These are phyloP conservation scores for Lagopus leucura DNA, from an alignment of 2,113 vertebrate genomes.

Conservation along the genomic window DNA sequence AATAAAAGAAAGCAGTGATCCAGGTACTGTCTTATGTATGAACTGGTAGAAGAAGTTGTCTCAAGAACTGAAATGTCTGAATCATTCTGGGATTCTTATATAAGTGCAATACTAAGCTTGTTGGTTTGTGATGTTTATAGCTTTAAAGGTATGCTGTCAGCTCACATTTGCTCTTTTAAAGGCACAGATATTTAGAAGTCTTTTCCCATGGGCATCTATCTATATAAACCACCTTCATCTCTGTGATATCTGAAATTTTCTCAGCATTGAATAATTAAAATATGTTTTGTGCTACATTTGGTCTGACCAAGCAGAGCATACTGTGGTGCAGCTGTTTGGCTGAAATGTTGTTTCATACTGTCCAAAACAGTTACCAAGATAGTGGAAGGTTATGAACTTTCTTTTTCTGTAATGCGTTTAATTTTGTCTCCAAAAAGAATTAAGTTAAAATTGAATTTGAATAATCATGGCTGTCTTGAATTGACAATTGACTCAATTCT, in stretches of 20 bases:
- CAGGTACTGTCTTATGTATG: neutral
- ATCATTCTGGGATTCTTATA: neutral
- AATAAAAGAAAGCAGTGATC: neutral
- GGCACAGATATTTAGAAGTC: neutral
- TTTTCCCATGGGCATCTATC: neutral
- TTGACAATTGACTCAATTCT: neutral
- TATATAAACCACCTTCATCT: neutral
- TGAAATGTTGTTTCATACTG: neutral
- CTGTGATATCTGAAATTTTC: slow-evolving; percentile 22
- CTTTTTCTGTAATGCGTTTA: neutral
- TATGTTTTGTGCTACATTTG: slow-evolving; percentile 13
- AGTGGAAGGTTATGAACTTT: neutral
- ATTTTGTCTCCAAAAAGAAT: neutral
- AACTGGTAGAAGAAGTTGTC: neutral
- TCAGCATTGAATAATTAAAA: slow-evolving; percentile 46
- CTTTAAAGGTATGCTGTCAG: neutral
- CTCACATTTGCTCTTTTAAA: neutral
- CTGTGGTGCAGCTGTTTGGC: neutral
- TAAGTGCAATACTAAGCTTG: neutral
- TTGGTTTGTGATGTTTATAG: neutral
- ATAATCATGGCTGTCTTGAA: neutral
- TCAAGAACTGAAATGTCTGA: neutral
- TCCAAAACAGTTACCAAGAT: neutral
- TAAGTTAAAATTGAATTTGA: neutral
- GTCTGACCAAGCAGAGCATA: neutral